These are phyloP conservation scores for Nautilus pompilius DNA, from an alignment of 1,140 invertebrate genomes.

Conservation along the genomic window DNA sequence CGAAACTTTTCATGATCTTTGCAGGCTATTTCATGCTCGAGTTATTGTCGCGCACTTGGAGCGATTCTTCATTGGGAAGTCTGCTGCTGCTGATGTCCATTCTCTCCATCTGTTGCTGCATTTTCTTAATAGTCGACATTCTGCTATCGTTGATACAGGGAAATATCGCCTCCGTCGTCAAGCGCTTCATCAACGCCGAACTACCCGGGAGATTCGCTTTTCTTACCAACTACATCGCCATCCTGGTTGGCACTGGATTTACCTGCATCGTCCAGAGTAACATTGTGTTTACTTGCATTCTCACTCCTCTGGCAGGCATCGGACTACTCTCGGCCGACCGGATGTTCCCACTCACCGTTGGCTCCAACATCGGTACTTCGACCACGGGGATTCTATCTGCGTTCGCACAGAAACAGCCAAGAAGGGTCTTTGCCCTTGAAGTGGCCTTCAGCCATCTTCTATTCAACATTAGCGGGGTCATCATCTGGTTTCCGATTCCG, in stretches of 20 bases:
- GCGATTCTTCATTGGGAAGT: slow-evolving; percentile 54
- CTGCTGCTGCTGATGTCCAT: slow-evolving; percentile 58
- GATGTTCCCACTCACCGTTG: slow-evolving; percentile 64
- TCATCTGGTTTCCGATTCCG: slow-evolving; percentile 65
- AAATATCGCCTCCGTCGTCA: slow-evolving; percentile 56
- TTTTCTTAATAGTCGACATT: slow-evolving; percentile 64
- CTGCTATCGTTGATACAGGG: slow-evolving; percentile 57
- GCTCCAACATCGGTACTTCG: slow-evolving; percentile 65
- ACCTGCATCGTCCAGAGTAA: slow-evolving; percentile 65
- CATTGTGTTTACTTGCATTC: slow-evolving; percentile 64
- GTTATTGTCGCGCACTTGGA: slow-evolving; percentile 21
- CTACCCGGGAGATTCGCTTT: slow-evolving; percentile 54
- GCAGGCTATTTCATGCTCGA: slow-evolving; percentile 36
- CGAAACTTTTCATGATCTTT: too few species aligned
- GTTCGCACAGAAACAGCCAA: slow-evolving; percentile 51
- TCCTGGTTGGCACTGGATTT: slow-evolving; percentile 61
- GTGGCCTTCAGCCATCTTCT: slow-evolving; percentile 45
- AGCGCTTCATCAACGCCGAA: slow-evolving; percentile 60
- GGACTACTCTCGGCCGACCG: slow-evolving; percentile 62
- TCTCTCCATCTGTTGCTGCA: slow-evolving; percentile 59
- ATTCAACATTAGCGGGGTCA: slow-evolving; percentile 60
- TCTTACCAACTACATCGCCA: slow-evolving; percentile 61
- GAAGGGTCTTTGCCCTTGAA: slow-evolving; percentile 22
- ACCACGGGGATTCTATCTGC: slow-evolving; percentile 60
- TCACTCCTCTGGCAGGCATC: slow-evolving; percentile 64